Base-by-base conservation (phyloP, 1,140 invertebrate genomes). In the Drosophila kikkawai region DNA sequence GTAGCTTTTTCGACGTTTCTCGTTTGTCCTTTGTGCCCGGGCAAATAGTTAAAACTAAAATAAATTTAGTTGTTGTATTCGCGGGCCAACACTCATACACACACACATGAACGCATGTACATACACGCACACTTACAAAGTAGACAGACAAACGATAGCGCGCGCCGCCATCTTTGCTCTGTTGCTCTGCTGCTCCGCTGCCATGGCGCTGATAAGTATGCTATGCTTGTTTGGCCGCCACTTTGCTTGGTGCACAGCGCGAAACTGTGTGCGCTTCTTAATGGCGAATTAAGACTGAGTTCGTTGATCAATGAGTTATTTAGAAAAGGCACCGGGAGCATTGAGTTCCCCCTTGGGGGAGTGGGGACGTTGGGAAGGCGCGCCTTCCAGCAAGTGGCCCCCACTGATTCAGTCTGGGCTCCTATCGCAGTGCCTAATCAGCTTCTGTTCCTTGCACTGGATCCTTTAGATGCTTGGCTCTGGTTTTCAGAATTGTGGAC, bases 31-130 rank as follows among this genome's bases (percentile, higher is more conserved):
- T 87, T 87, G 83, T 69, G 76, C 56, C 65, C 65, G 56, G 65
- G 81, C 81, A 88, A 88, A 88, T 90, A 88, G 84, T 88, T 84
- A 90, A 88, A 88, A 88, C 84, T 88, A 90, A 88, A 88, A 90
- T 88, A 88, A 88, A 88, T 90, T 90, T 90, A 90, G 84, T 84
- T 86, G 79, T 80, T 80, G 80, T 83, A 59, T 29, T 48, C 41
- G 47, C 47, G 39, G 61, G 68, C 42, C 29, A 58, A 51, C 56
- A 50, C 42, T 47, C 53, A 58, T n/a, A 22, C 60, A 75, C 44
- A 68, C n/a, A 68, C 26, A 34, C n/a, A 53, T 17, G 36, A 5
- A 34, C 32, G 29, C 42, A 17, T 12, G 26, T 8, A 47, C 48
- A 42, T 8, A 47, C 48, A 42, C n/a, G 29, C 19, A 69, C 65